Conservation (phyloP, 2,888 invertebrate genomes). For the Stenichneumon culpator region DNA sequence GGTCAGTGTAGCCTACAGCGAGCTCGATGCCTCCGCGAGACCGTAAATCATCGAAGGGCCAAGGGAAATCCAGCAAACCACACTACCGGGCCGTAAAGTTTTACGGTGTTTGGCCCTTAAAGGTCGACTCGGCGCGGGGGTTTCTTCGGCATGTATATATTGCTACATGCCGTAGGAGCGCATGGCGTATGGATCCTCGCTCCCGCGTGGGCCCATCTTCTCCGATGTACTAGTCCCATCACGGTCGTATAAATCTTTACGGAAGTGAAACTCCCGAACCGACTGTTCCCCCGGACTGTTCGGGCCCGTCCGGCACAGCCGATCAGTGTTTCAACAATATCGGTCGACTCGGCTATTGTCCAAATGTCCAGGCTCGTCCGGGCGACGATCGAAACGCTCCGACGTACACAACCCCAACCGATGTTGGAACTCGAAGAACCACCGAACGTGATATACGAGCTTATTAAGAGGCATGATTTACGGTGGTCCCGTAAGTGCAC, state of each 20-base stretch:
- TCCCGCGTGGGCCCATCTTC: constrained; percentile 20
- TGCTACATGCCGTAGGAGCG: constrained; percentile 33
- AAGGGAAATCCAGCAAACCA: constrained; percentile 81
- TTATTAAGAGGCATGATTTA: constrained; percentile 70
- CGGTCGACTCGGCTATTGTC: constrained; percentile 74
- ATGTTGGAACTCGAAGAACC: constrained; percentile 46
- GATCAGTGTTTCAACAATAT: constrained; percentile 77
- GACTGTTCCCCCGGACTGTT: background rate
- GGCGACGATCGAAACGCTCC: constrained; percentile 3
- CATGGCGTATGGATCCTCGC: constrained; percentile 56
- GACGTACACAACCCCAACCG: constrained; percentile 26
- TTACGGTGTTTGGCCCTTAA: constrained; percentile 80
- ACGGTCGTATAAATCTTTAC: constrained; percentile 71
- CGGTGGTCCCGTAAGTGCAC: constrained; percentile 34
- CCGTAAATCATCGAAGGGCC: constrained; percentile 79
- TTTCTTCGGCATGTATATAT: constrained; percentile 35
- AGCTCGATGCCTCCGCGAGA: constrained; percentile 70
- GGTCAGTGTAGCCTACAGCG: constrained; percentile 14
- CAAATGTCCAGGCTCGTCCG: constrained; percentile 49
- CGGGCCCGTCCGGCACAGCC: constrained; percentile 57
- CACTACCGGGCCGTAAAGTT: constrained; percentile 82
- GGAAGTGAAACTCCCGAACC: constrained; percentile 78
- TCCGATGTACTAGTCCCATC: constrained; percentile 36
- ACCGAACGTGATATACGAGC: constrained; percentile 66
- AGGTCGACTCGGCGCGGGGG: constrained; percentile 61